phyloP scores from a whole-genome alignment of 2,113 vertebrate genomes.

The Hystrix cristata region DNA sequence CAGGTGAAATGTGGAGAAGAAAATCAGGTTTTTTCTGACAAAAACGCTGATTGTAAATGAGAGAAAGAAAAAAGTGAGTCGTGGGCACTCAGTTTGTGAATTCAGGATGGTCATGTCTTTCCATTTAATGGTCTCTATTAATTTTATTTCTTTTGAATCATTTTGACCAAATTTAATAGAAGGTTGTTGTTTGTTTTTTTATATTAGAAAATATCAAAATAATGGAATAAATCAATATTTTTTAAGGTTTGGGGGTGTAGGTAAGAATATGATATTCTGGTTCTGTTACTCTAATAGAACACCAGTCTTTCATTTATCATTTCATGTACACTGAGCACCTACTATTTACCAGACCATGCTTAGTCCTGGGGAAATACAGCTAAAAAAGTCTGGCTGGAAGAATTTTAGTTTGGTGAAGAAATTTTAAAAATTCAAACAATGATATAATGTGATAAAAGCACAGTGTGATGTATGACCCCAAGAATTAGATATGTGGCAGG shows the following conservation, averaged over 20 bases:
- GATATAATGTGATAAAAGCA: background rate
- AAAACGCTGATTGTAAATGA: background rate
- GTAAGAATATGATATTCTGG: background rate
- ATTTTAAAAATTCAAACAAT: background rate
- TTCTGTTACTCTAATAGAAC: background rate
- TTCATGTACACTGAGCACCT: background rate
- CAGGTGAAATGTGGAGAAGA: background rate
- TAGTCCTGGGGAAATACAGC: background rate
- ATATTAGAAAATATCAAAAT: background rate
- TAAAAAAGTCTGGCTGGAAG: background rate
- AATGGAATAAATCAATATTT: background rate
- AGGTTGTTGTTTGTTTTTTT: background rate
- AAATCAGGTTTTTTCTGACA: background rate
- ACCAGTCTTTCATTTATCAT: background rate
- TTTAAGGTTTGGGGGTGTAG: background rate
- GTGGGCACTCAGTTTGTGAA: background rate
- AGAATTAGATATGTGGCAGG: background rate
- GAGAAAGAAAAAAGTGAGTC: background rate
- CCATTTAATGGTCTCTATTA: background rate
- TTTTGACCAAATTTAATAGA: background rate
- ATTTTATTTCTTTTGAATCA: constrained; percentile 31
- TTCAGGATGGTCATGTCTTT: background rate
- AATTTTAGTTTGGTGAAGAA: constrained; percentile 2
- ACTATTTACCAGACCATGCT: background rate
- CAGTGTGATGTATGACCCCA: background rate